phyloP scores from a whole-genome alignment of 2,113 vertebrate genomes.

The Perccottus glenii region DNA sequence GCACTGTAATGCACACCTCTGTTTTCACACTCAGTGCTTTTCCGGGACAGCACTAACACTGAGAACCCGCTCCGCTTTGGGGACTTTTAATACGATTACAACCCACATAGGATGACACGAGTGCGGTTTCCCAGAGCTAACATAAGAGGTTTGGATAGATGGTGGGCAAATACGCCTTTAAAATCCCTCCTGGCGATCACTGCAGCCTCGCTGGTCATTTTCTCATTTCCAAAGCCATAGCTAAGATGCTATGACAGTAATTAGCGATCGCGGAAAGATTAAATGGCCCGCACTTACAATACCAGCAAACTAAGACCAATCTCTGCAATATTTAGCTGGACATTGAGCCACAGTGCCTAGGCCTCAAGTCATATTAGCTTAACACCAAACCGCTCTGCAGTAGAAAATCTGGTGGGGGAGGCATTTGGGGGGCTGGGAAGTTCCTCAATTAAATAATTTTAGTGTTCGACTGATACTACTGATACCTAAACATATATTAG shows the following conservation, averaged over 20 bases:
- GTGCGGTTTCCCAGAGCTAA: slow-evolving; percentile 50
- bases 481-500: too few relatives aligned
- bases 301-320: slow-evolving; percentile 77
- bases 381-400: slow-evolving; percentile 61
- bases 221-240: slow-evolving; percentile 50
- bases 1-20: too few relatives aligned
- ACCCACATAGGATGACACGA: slow-evolving; percentile 43
- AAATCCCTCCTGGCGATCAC: slow-evolving; percentile 51
- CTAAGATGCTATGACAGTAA: slow-evolving; percentile 77
- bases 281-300: slow-evolving; percentile 68
- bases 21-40: background rate
- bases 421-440: too few relatives aligned
- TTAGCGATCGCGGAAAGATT: slow-evolving; percentile 58
- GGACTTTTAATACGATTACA: slow-evolving; percentile 71
- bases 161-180: slow-evolving; percentile 42
- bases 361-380: slow-evolving; percentile 65
- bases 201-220: slow-evolving; percentile 43
- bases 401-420: slow-evolving; percentile 19
- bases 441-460: too few relatives aligned
- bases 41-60: background rate
- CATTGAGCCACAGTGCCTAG: slow-evolving; percentile 71
- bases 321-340: slow-evolving; percentile 76
- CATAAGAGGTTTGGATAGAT: slow-evolving; percentile 66
- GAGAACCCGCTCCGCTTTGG: slow-evolving; percentile 21
- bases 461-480: too few relatives aligned